These are phyloP conservation scores for Galaxea fascicularis DNA, from an alignment of 92 coral and sea anemone genomes.

Conservation along the genomic window DNA sequence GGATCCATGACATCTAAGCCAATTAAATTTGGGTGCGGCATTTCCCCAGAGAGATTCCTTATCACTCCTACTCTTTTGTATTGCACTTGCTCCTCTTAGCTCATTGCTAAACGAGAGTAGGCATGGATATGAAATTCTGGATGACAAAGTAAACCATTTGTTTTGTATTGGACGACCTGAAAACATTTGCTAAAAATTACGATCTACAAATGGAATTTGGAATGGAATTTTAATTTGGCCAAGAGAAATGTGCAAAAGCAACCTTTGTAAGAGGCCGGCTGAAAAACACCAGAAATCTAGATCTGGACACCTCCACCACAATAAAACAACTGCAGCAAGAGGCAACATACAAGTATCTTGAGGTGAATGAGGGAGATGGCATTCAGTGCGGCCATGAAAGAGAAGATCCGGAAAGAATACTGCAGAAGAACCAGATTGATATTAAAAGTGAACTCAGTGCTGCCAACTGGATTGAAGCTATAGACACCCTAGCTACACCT, in stretches of 20 bases:
- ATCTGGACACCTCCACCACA: slow-evolving; percentile 21
- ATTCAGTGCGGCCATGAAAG: slow-evolving; percentile 45
- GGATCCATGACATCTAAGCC: background rate
- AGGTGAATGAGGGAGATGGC: slow-evolving; percentile 25
- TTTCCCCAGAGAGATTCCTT: slow-evolving; percentile 55
- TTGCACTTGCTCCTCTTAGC: slow-evolving; percentile 36
- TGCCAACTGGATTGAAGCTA: slow-evolving; percentile 28
- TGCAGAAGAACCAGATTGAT: slow-evolving; percentile 40
- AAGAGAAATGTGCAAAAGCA: slow-evolving; percentile 45
- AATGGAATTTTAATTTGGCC: background rate
- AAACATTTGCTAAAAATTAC: slow-evolving; percentile 12
- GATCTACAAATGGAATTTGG: slow-evolving; percentile 13
- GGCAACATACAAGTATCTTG: slow-evolving; percentile 27
- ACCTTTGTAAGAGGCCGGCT: slow-evolving; percentile 17
- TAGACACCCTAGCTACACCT: slow-evolving; percentile 45
- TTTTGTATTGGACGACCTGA: slow-evolving; percentile 40
- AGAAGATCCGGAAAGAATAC: slow-evolving; percentile 39
- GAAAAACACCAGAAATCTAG: background rate
- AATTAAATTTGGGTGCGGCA: slow-evolving; percentile 22
- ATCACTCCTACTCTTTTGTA: slow-evolving; percentile 44
- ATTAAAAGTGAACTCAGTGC: slow-evolving; percentile 49
- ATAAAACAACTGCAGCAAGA: slow-evolving; percentile 42
- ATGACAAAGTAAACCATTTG: slow-evolving; percentile 16
- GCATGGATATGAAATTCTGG: slow-evolving; percentile 2
- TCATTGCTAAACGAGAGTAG: slow-evolving; percentile 14